phyloP scores from a whole-genome alignment of 1,140 invertebrate species.

The Heliconius melpomene region DNA sequence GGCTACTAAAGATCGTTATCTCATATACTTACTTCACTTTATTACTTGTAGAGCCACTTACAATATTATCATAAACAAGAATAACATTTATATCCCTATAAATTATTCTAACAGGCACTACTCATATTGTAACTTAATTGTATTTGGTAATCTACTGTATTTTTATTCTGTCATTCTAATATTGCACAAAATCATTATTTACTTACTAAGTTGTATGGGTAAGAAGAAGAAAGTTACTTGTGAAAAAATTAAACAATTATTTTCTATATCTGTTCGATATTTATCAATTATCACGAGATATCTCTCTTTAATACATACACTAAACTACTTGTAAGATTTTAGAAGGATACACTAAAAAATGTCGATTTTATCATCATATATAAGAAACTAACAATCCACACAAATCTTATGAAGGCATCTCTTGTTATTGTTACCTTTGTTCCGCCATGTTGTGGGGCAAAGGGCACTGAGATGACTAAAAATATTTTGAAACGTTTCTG shows the following conservation, averaged over 20 bases:
- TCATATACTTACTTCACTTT: background rate
- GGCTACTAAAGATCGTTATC: slow-evolving; percentile 12
- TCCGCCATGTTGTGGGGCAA: slow-evolving; percentile 1
- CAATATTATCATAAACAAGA: background rate
- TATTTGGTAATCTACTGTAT: too few species aligned
- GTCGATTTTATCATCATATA: background rate
- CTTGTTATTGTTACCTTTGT: slow-evolving; percentile 19
- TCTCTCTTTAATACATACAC: too few species aligned
- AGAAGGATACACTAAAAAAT: background rate
- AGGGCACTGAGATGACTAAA: background rate
- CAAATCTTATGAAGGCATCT: background rate
- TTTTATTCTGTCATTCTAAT: background rate
- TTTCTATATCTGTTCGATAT: too few species aligned
- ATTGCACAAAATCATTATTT: background rate
- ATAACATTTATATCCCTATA: background rate
- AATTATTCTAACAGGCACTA: background rate
- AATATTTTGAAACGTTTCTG: background rate
- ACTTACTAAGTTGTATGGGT: background rate
- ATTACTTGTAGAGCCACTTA: background rate
- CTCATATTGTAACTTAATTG: background rate
- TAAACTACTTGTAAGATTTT: background rate
- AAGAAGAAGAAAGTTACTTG: background rate
- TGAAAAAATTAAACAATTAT: background rate
- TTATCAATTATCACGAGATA: too few species aligned
- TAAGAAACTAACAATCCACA: background rate